Evolutionary conservation across 1,140 invertebrate species (phyloP), one percentile per base, ranked within the genome.

Genomic region (Ceratina calcarata): DNA sequence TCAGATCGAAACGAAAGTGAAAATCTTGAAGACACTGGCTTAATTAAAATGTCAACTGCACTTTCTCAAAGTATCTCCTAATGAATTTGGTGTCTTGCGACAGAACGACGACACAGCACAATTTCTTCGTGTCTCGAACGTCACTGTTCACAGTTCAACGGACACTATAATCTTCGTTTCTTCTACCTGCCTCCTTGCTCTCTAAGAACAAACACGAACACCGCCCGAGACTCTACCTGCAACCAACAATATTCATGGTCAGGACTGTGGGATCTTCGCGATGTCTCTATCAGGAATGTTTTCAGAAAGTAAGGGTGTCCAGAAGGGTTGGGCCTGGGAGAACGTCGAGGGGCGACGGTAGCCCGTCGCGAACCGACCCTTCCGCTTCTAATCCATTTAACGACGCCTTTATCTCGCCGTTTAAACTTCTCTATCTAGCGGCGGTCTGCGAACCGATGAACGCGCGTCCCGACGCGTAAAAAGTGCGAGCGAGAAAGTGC

Each of bases 301-400:
- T 2, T 12, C 10, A 57, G 13, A 58, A 70, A 49, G 24, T 22
- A 6, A 27, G 32, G 27, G 45, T 24, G 37, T 2, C 16, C 7
- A 27, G 20, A 65, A 64, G 76, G 68, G 61, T 64, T 4, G 60
- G 60, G 72, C 68, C 60, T 45, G 67, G 13, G 58, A 57, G 55
- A 18, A 22, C 1, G n/a, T 16, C n/a, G n/a, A 18, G 45, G 24
- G 65, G 55, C 55, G 72, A 51, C 37, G 67, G n/a, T 51, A 20
- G n/a, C 3, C 27, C 82, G 82, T 81, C 78, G 83, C 72, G 57
- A 65, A 20, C 61, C 32, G 61, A 66, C 64, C 81, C 78, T 85
- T 66, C 81, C 66, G 74, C 60, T 83, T 86, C 82, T 90, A 89
- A 91, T 90, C 87, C 88, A 82, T 88, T 91, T 87, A 90, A 87